Base-by-base conservation (phyloP, 2,797 vertebrate species). In the Oreonectes daqikongensis region DNA sequence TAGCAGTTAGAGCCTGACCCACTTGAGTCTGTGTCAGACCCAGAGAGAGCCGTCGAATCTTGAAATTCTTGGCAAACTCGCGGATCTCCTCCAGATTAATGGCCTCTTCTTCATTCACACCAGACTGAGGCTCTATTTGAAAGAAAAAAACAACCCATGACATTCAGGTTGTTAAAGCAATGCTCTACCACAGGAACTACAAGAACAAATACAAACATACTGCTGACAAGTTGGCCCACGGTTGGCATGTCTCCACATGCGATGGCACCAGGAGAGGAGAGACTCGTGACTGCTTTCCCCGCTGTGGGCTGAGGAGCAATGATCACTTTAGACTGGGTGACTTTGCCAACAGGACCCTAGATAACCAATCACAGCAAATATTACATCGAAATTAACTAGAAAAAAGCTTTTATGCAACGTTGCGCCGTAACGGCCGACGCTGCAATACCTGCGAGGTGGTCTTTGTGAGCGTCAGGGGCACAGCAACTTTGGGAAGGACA, bases 21-120 rank as follows among this genome's bases (percentile, higher is more conserved):
- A 99, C 97, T 93, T 99, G 97, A 0, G 97, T 98, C 93, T 99
- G 97, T 0, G 97, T 99, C 48, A 99, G 93, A 20, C 97, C 97
- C 67, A 99, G 88, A 30, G 97, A 98, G 42, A 99, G 90, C 66
- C 97, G 93, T 0, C 97, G 95, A 83, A 99, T 97, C 91, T 99
- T 99, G 89, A 99, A 99, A 87, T 96, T 98, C 92, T 98, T 99
- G 88, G 97, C 96, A 86, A 99, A 99, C 87, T 99, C 97, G n/a
- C 97, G 93, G 65, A 99, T 99, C 82, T 99, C 97, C 87, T 99
- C 96, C 86, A 99, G 91, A 89, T 99, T 98, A 83, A 99, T 98
- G 55, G 95, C 95, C 1, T 98, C 96, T 83, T 98, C 96, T 50
- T 95, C 91, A 2, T 88, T 67, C 59, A 87, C 84, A 2, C 93